These are phyloP conservation scores for Galerucella pusilla DNA, from an alignment of 2,888 invertebrate species.

Conservation along the genomic window DNA sequence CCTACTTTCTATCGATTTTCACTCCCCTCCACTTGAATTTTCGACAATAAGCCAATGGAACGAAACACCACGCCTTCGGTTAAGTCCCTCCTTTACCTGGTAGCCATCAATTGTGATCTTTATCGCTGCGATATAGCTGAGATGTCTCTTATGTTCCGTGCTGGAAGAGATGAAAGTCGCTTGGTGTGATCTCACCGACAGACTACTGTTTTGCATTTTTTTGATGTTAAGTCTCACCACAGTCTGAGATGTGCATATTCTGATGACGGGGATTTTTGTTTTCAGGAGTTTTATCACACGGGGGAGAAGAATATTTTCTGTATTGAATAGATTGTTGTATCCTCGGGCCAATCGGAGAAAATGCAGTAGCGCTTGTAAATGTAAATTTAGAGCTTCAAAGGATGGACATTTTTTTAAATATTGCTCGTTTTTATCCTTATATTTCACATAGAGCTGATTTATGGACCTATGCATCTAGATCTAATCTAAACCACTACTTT, in stretches of 20 bases:
- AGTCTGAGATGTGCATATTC: slow-evolving; percentile 48
- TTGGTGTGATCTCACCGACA: slow-evolving; percentile 47
- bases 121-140: slow-evolving; percentile 56
- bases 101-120: slow-evolving; percentile 66
- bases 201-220: slow-evolving; percentile 48
- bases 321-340: slow-evolving; percentile 6
- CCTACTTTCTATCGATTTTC: slow-evolving; percentile 61
- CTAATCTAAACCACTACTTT: too few relatives aligned
- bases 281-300: slow-evolving; percentile 13
- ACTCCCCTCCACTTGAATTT: slow-evolving; percentile 49
- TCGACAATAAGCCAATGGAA: slow-evolving; percentile 54
- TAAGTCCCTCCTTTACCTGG: slow-evolving; percentile 60
- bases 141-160: slow-evolving; percentile 51
- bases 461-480: too few relatives aligned
- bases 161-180: slow-evolving; percentile 49
- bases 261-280: slow-evolving; percentile 41
- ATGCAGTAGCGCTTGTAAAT: neutral
- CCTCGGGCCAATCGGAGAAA: neutral
- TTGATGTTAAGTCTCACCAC: slow-evolving; percentile 48
- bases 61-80: slow-evolving; percentile 52
- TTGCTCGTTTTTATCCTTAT: neutral
- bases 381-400: neutral
- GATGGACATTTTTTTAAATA: neutral
- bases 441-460: neutral
- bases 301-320: slow-evolving; percentile 7